Evolutionary conservation across 2,113 vertebrate genomes (phyloP), one percentile per base, ranked within the genome.

Genomic region (Solea senegalensis): DNA sequence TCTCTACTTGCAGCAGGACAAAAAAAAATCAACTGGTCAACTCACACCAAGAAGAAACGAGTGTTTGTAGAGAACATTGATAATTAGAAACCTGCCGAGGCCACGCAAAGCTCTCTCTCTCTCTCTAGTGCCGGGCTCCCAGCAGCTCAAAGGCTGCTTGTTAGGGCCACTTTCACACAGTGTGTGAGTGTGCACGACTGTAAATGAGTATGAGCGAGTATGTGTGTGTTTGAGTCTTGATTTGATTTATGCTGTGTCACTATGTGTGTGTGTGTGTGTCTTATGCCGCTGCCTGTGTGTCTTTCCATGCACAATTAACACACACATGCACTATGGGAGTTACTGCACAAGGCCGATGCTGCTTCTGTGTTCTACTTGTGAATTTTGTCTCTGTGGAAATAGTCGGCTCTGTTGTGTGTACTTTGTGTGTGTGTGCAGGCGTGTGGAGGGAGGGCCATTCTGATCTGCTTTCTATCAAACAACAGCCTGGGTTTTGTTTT

Each of bases 51-150:
- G 61, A 86, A 84, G 69, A 82, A 79, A 81, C 76, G 72, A 82
- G 78, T 79, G 74, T 79, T 87, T 82, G 78, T 68, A 83, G 78
- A 52, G 64, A 86, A 77, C 74, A 60, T 40, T 45, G 84, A 84
- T 91, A 87, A 91, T 90, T 88, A 86, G 71, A 78, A 74, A 79
- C 73, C 74, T 87, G 72, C 60, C 79, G 54, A 76, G 71, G 74
- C 63, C 28, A 16, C 54, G 64, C 46, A 1, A 73, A 68, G 69
- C 69, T 69, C 51, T 34, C 34, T 34, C 34, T 34, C 5, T 61
- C 60, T 77, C 67, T 78, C 61, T 45, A 46, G 58, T 69, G 75
- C 71, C 34, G 13, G 41, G 53, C 68, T 72, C 64, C 55, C 44
- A 48, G 65, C 50, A 55, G 60, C 75, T 69, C 63, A 72, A 53